Evolutionary conservation across 2,113 vertebrate genomes (phyloP).

Genomic region (Sprattus sprattus): DNA sequence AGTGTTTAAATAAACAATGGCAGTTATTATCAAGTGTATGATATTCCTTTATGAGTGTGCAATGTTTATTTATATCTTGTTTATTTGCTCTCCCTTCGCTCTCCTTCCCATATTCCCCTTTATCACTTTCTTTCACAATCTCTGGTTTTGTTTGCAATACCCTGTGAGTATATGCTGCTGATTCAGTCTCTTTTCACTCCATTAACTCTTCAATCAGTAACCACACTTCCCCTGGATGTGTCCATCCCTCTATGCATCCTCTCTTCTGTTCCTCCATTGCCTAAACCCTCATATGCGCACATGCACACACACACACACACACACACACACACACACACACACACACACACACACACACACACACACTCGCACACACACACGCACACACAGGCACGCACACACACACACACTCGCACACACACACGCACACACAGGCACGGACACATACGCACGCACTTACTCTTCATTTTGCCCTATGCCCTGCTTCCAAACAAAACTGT

Average conservation of each 20-base stretch:
- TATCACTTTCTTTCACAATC: conserved; percentile 35
- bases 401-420: not conserved
- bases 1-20: not conserved
- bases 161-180: conserved; percentile 69
- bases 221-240: conserved; percentile 59
- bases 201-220: conserved; percentile 80
- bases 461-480: not conserved
- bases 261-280: conserved; percentile 25
- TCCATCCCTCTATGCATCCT: conserved; percentile 45
- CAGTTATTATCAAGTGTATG: not conserved
- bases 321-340: not conserved
- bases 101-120: not conserved
- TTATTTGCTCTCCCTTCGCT: not conserved
- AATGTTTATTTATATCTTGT: not conserved
- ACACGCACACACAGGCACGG: conserved; percentile 2
- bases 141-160: conserved; percentile 57
- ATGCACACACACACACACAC: not conserved
- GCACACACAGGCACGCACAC: conserved; percentile 7
- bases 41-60: not conserved
- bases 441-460: conserved; percentile 8
- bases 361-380: not conserved
- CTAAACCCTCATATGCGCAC: conserved; percentile 9
- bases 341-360: not conserved
- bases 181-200: conserved; percentile 73
- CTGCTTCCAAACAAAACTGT: not conserved